phyloP scores from a whole-genome alignment of 2,888 invertebrate species.

The Pristionchus fissidentatus region DNA sequence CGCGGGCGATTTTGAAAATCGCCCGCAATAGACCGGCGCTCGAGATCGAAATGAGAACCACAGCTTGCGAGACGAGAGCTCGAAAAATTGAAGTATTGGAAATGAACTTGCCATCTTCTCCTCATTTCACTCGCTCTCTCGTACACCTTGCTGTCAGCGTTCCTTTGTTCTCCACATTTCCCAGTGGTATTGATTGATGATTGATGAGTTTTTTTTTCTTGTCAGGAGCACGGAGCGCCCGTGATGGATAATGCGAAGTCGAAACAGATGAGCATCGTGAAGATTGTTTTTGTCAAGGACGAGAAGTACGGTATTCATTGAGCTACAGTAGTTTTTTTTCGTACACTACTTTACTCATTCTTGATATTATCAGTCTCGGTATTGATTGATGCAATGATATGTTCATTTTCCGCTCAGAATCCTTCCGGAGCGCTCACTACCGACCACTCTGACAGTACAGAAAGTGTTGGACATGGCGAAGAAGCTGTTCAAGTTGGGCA shows the following conservation, averaged over 20 bases:
- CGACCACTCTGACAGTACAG: slow-evolving; percentile 42
- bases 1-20: too few species aligned
- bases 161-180: too few species aligned
- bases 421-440: slow-evolving; percentile 20
- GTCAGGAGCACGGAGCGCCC: slow-evolving; percentile 42
- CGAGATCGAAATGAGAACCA: too few species aligned
- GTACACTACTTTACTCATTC: too few species aligned
- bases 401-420: background rate
- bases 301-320: slow-evolving; percentile 35
- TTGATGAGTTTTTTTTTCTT: too few species aligned
- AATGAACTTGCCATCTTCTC: too few species aligned
- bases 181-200: too few species aligned
- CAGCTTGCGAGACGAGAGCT: too few species aligned
- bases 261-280: slow-evolving; percentile 46
- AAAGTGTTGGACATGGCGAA: slow-evolving; percentile 45
- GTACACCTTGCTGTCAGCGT: too few species aligned
- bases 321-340: background rate
- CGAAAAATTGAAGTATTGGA: too few species aligned
- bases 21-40: too few species aligned
- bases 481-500: slow-evolving; percentile 18
- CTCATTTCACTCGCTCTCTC: too few species aligned
- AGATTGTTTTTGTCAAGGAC: background rate
- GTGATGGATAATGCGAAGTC: slow-evolving; percentile 41
- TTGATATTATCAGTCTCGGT: background rate
- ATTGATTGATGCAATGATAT: background rate